Base-by-base conservation (phyloP, 2,113 vertebrate species). In the Cyanoderma ruficeps region DNA sequence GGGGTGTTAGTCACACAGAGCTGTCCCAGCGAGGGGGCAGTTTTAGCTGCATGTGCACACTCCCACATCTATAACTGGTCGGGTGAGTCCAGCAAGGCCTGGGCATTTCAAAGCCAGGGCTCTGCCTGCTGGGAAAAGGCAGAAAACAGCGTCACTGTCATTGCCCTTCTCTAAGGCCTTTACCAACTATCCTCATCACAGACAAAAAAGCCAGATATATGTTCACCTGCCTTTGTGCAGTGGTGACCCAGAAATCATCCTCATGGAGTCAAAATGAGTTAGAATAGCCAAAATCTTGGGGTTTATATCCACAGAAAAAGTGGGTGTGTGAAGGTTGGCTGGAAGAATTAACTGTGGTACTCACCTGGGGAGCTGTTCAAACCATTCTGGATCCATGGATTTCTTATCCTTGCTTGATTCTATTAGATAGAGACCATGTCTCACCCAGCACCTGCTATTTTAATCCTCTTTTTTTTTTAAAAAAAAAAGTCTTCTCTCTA, bases 21-120 rank as follows among this genome's bases (percentile, higher is more conserved):
- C 55, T 72, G 57, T 53, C 20, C 28, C 68, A 61, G 41, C 0
- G 2, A 46, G 25, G 31, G 13, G n/a, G 27, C 10, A 12, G 42
- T 27, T 69, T 60, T 24, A 15, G 70, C 52, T 49, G 55, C 11
- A 16, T 56, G n/a, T 13, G 4, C 35, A 9, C 8, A 4, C 22
- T 19, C 35, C n/a, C 25, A 15, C 1, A 0, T 41, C 49, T 60
- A 0, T 30, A 3, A 37, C 76, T 50, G 56, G 13, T 25, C 25
- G 68, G 31, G 10, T 53, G 42, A 31, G 25, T 56, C 46, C 50
- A 49, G 42, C 19, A 59, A 19, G 76, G 9, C 9, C 20, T 14
- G 44, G 21, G 30, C 13, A 41, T 44, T 60, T 74, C 47, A 61
- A n/a, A 41, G 60, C 11, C 41, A 27, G 37, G 22, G 27, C 10